Percentiles rank a stretch among this genome's conserved stretches.
These are phyloP conservation scores for Spea multiplicata DNA, from an alignment of 2,113 vertebrate species.

Conservation along the genomic window DNA sequence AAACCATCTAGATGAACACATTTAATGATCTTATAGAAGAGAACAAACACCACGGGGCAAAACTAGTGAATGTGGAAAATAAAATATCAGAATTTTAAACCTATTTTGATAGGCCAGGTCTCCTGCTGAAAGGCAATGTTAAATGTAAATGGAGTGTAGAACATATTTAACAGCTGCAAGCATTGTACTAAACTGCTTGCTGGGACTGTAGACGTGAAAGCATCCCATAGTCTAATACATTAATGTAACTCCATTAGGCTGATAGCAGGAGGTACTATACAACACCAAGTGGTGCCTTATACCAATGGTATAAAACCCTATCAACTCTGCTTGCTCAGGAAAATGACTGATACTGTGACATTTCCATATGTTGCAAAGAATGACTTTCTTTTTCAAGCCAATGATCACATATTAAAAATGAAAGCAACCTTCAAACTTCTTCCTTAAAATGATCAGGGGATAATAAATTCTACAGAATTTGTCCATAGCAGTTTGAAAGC, in stretches of 20 bases:
- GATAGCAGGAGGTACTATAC: conserved; percentile 41
- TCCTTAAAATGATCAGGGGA: too few relatives aligned
- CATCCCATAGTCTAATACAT: conserved; percentile 43
- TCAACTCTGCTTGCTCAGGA: conserved; percentile 10
- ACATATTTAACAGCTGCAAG: conserved; percentile 43
- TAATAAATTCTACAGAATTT: too few relatives aligned
- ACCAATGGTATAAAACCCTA: conserved; percentile 14
- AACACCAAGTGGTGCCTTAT: conserved; percentile 39
- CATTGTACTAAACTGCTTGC: conserved; percentile 40
- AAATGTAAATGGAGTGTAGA: conserved; percentile 43
- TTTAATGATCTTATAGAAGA: conserved; percentile 15
- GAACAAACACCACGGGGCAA: conserved; percentile 10
- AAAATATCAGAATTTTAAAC: conserved; percentile 23
- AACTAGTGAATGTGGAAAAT: conserved; percentile 16
- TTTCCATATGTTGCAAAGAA: conserved; percentile 8
- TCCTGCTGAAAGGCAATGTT: conserved; percentile 44
- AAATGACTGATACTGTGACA: conserved; percentile 34
- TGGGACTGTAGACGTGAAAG: conserved; percentile 34
- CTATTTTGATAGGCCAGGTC: conserved; percentile 36
- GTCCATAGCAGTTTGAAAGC: too few relatives aligned
- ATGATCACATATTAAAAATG: not conserved
- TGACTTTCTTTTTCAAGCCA: conserved; percentile 3
- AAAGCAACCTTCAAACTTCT: too few relatives aligned
- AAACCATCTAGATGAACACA: not conserved
- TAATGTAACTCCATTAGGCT: conserved; percentile 42